Evolutionary conservation across 2,113 vertebrate species (phyloP).

Genomic region (Rhinopithecus roxellana): DNA sequence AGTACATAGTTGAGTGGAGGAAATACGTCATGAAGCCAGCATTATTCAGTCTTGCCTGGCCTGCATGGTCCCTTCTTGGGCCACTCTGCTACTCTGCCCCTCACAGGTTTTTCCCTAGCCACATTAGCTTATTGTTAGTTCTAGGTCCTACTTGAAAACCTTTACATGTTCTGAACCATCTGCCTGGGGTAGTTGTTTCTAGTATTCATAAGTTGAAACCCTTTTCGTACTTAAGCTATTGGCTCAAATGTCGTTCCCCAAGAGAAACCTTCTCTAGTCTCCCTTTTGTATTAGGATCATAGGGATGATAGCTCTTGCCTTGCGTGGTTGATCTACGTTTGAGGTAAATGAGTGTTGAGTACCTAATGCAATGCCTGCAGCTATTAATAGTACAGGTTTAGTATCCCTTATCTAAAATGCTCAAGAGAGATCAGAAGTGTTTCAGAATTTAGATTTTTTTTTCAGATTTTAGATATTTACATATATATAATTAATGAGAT

Average conservation of each 20-base stretch:
- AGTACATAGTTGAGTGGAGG: not conserved
- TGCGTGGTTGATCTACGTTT: not conserved
- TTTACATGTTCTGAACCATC: not conserved
- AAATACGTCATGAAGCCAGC: not conserved
- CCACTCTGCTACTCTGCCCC: rapidly evolving
- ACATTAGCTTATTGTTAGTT: not conserved
- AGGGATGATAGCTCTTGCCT: not conserved
- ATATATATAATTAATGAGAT: not conserved
- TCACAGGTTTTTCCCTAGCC: not conserved
- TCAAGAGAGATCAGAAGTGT: not conserved
- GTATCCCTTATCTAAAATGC: not conserved
- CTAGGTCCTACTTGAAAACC: not conserved
- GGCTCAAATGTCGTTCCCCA: not conserved
- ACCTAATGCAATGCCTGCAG: not conserved
- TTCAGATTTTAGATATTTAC: not conserved
- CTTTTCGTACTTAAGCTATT: not conserved
- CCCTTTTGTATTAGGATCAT: not conserved
- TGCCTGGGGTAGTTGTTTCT: not conserved
- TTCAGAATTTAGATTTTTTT: not conserved
- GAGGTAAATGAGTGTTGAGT: not conserved
- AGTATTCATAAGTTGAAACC: not conserved
- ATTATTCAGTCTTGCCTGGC: not conserved
- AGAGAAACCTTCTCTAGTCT: not conserved
- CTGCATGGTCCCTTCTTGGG: not conserved
- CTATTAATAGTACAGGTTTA: not conserved